Evolutionary conservation across 2,888 invertebrate genomes (phyloP).

Genomic region (Dolomedes plantarius): DNA sequence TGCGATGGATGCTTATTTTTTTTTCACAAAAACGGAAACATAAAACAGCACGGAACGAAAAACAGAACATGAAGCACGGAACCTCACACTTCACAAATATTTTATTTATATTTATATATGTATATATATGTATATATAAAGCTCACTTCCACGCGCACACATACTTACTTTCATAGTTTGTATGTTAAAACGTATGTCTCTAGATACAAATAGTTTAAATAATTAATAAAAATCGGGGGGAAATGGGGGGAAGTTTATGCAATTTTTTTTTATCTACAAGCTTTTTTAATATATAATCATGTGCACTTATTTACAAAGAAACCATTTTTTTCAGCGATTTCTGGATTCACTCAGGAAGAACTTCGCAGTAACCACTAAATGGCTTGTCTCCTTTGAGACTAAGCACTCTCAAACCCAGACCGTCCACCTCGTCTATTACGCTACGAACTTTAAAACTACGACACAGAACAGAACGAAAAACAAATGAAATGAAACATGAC

Average conservation of each 20-base stretch:
- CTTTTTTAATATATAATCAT: constrained; percentile 32
- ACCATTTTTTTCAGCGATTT: not conserved
- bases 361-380: not conserved
- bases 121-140: constrained; percentile 55
- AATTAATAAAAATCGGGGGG: constrained; percentile 52
- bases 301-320: constrained; percentile 49
- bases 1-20: constrained; percentile 11
- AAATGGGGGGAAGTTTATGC: constrained; percentile 31
- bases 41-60: constrained; percentile 15
- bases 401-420: not conserved
- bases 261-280: constrained; percentile 70
- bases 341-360: not conserved
- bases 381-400: not conserved
- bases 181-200: constrained; percentile 59
- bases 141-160: constrained; percentile 56
- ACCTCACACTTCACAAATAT: constrained; percentile 21
- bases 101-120: constrained; percentile 46
- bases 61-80: not conserved
- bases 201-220: constrained; percentile 53
- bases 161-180: constrained; percentile 36
- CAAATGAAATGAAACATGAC: not conserved
- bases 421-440: not conserved
- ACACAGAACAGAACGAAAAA: not conserved
- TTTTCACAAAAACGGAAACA: constrained; percentile 30
- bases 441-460: constrained; percentile 17